These are phyloP conservation scores for Cyclophora albipunctata DNA, from an alignment of 2,888 invertebrate genomes.

Conservation along the genomic window DNA sequence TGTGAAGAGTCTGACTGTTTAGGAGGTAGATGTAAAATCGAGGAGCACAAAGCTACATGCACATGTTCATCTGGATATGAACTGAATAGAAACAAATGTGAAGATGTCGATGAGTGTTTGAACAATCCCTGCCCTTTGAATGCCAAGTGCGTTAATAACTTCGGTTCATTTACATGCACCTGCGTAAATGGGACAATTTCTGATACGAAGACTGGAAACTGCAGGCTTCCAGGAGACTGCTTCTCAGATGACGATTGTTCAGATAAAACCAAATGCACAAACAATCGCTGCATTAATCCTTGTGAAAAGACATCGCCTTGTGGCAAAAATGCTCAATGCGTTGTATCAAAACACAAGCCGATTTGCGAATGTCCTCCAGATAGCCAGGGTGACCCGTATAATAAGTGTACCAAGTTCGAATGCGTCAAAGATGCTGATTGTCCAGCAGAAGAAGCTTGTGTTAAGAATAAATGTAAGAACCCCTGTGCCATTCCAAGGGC, in stretches of 20 bases:
- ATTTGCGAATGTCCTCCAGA: constrained; percentile 84
- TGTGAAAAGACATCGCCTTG: constrained; percentile 81
- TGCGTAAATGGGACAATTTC: constrained; percentile 88
- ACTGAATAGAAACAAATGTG: constrained; percentile 79
- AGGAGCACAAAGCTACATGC: constrained; percentile 83
- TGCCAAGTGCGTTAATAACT: constrained; percentile 85
- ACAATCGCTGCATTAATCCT: constrained; percentile 85
- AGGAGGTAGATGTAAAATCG: constrained; percentile 84
- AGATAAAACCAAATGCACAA: constrained; percentile 82
- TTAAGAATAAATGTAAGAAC: constrained; percentile 86
- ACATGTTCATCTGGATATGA: constrained; percentile 85
- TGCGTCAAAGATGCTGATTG: constrained; percentile 88
- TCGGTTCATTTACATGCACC: constrained; percentile 84
- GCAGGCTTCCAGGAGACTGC: constrained; percentile 89
- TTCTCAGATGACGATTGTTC: constrained; percentile 87
- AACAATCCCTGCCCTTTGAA: constrained; percentile 86
- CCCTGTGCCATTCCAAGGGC: constrained; percentile 88
- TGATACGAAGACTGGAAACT: constrained; percentile 82
- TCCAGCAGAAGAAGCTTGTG: constrained; percentile 80
- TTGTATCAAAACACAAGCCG: constrained; percentile 80
- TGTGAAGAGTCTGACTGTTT: constrained; percentile 87
- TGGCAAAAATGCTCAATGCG: constrained; percentile 85
- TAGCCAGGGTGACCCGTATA: constrained; percentile 84
- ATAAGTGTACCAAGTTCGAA: constrained; percentile 83
- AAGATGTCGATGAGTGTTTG: constrained; percentile 88